These are phyloP conservation scores for Hycleus cichorii DNA, from an alignment of 1,140 invertebrate genomes.

Conservation along the genomic window DNA sequence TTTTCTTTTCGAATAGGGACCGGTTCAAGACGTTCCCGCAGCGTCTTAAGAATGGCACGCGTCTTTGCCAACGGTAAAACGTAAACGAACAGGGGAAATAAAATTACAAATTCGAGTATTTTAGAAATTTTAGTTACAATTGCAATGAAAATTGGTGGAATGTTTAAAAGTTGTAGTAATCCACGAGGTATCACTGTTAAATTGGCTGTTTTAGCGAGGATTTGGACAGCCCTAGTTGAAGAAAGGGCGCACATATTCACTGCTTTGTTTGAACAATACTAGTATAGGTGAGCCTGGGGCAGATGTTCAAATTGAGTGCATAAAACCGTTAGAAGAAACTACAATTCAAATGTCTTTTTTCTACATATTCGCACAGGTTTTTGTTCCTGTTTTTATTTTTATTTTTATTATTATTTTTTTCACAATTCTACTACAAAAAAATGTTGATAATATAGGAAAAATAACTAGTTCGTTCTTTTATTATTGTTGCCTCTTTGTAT, in stretches of 20 bases:
- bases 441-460: background rate
- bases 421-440: background rate
- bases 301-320: conserved; percentile 25
- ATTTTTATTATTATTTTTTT: conserved; percentile 2
- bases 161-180: too few relatives aligned
- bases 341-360: conserved; percentile 8
- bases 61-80: conserved; percentile 11
- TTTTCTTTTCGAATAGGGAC: conserved; percentile 8
- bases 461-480: too few relatives aligned
- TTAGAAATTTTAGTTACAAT: too few relatives aligned
- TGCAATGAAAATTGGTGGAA: background rate
- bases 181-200: background rate
- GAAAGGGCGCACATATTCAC: conserved; percentile 11
- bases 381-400: background rate
- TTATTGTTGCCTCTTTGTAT: too few relatives aligned
- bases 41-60: conserved; percentile 24
- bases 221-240: conserved; percentile 18
- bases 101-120: too few relatives aligned
- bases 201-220: background rate
- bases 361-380: conserved; percentile 4
- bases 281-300: conserved; percentile 18
- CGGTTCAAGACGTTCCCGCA: conserved; percentile 22
- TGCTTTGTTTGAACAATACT: conserved; percentile 23
- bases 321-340: conserved; percentile 26
- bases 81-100: background rate